phyloP scores from a whole-genome alignment of 1,140 invertebrate species.

The Leptopilina clavipes region DNA sequence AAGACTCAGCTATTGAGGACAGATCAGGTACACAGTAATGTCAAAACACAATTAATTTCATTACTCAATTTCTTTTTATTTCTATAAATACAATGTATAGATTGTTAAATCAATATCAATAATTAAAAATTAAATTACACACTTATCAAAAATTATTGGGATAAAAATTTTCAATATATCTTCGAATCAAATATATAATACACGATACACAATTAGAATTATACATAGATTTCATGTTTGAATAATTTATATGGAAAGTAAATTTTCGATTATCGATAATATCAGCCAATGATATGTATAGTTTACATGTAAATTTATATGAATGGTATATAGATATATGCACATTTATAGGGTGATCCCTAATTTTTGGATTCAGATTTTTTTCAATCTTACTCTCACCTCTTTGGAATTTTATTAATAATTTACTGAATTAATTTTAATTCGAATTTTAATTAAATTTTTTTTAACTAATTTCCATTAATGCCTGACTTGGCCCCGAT shows the following conservation, averaged over 20 bases:
- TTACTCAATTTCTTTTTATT: constrained; percentile 9
- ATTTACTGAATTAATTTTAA: too few relatives aligned
- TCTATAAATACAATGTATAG: neutral
- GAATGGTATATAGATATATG: too few relatives aligned
- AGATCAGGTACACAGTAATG: constrained; percentile 65
- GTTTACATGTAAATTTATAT: constrained; percentile 1
- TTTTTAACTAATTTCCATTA: too few relatives aligned
- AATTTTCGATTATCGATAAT: neutral
- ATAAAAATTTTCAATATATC: constrained; percentile 23
- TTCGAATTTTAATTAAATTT: neutral
- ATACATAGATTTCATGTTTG: neutral
- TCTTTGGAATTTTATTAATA: too few relatives aligned
- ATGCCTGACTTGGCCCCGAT: too few relatives aligned
- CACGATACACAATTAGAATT: neutral
- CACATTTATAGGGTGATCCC: neutral
- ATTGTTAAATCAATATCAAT: too few relatives aligned
- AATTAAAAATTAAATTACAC: neutral
- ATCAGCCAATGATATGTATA: neutral
- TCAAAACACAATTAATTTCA: constrained; percentile 21
- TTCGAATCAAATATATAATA: constrained; percentile 3
- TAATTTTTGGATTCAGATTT: neutral
- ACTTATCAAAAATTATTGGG: neutral
- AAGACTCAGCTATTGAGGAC: constrained; percentile 55
- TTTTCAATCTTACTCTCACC: neutral
- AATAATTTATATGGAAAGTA: neutral